Conservation (phyloP, 2,888 invertebrate genomes). For the Gonocerus acuteangulatus region DNA sequence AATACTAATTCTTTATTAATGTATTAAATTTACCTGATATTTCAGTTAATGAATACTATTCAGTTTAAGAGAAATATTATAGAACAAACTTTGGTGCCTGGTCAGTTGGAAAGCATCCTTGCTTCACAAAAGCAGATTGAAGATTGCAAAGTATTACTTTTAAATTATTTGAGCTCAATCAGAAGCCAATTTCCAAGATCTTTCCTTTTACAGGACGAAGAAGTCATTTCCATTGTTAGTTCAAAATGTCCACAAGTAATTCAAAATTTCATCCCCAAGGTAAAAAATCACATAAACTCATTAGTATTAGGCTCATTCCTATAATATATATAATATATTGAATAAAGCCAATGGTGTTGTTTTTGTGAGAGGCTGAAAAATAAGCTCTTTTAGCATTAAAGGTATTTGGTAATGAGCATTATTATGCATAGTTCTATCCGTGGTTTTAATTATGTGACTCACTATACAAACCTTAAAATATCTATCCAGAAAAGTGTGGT, state of each 20-base stretch:
- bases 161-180: conserved; percentile 82
- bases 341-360: too few species aligned
- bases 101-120: conserved; percentile 67
- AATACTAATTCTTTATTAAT: too few species aligned
- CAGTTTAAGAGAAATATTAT: conserved; percentile 71
- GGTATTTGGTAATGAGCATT: too few species aligned
- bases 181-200: conserved; percentile 82
- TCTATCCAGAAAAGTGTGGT: too few species aligned
- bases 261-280: conserved; percentile 89
- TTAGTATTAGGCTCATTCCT: too few species aligned
- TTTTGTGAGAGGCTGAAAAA: too few species aligned
- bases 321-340: too few species aligned
- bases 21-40: conserved; percentile 17
- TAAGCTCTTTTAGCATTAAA: too few species aligned
- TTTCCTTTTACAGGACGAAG: conserved; percentile 90
- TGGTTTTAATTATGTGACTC: too few species aligned
- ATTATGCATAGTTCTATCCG: too few species aligned
- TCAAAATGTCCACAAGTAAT: conserved; percentile 75
- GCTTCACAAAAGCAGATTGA: conserved; percentile 68
- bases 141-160: conserved; percentile 82
- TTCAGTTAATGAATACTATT: conserved; percentile 75
- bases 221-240: conserved; percentile 79
- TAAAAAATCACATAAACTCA: too few species aligned
- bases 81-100: conserved; percentile 65
- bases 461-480: too few species aligned